These are phyloP conservation scores for Rugalucina vietnamica DNA, from an alignment of 2,888 invertebrate genomes.

Conservation along the genomic window DNA sequence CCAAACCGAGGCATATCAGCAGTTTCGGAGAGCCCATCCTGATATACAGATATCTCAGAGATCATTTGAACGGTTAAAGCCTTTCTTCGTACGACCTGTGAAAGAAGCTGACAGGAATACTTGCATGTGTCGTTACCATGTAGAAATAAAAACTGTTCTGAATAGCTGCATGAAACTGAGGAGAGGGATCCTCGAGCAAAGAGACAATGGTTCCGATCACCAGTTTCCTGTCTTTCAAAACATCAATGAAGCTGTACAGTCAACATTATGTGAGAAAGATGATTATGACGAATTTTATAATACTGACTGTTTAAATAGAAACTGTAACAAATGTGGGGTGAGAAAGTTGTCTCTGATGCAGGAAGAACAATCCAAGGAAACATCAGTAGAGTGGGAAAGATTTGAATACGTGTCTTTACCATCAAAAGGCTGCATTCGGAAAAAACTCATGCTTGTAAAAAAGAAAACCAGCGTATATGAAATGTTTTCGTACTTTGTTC, in stretches of 20 bases:
- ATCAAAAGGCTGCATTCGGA: neutral
- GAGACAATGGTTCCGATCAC: too few species aligned
- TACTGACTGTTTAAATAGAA: neutral
- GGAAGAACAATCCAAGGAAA: neutral
- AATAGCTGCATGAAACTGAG: conserved; percentile 24
- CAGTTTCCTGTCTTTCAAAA: neutral
- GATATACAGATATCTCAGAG: conserved; percentile 32
- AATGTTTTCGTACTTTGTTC: conserved; percentile 31
- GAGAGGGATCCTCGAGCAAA: too few species aligned
- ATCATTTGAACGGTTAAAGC: conserved; percentile 39
- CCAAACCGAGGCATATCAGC: conserved; percentile 32
- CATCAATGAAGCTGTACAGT: neutral
- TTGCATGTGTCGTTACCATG: conserved; percentile 31
- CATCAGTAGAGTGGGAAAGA: neutral
- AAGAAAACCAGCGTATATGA: conserved; percentile 15
- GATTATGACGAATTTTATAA: neutral
- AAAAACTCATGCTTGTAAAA: conserved; percentile 21
- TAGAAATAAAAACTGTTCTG: conserved; percentile 30
- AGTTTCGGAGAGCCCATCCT: conserved; percentile 25
- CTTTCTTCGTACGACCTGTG: conserved; percentile 19
- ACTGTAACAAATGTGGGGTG: conserved; percentile 9
- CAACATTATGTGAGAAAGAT: neutral
- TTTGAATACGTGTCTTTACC: conserved; percentile 17
- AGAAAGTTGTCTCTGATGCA: neutral
- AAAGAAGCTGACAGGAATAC: conserved; percentile 21